Percentiles rank a stretch among this genome's conserved stretches.
Evolutionary conservation across 2,113 vertebrate species (phyloP).

Genomic region (Thamnophis sirtalis): DNA sequence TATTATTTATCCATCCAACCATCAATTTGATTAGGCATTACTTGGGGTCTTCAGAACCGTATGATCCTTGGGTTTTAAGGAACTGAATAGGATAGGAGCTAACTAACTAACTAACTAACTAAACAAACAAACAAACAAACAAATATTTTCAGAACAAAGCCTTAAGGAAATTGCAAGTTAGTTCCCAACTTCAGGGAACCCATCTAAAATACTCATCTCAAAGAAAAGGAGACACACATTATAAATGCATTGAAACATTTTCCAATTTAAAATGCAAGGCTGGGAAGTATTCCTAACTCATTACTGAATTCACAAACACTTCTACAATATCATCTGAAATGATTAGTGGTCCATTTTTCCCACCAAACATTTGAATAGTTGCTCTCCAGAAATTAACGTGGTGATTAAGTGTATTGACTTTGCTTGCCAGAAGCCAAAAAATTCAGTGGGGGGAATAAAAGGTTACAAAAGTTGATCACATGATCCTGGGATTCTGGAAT

Average conservation of each 20-base stretch:
- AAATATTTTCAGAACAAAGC: background rate
- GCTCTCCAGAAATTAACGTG: background rate
- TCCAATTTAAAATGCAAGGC: background rate
- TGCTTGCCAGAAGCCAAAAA: too few relatives aligned
- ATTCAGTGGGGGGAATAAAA: too few relatives aligned
- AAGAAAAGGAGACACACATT: background rate
- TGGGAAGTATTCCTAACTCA: background rate
- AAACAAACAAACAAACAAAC: too few relatives aligned
- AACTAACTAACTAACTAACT: too few relatives aligned
- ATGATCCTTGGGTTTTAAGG: background rate
- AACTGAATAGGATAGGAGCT: background rate
- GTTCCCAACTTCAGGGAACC: background rate
- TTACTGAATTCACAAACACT: background rate
- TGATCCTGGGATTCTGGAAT: too few relatives aligned
- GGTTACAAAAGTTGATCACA: too few relatives aligned
- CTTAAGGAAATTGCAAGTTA: background rate
- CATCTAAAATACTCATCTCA: background rate
- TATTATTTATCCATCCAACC: background rate
- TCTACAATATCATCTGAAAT: background rate
- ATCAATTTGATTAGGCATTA: background rate
- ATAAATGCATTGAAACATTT: background rate
- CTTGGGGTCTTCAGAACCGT: background rate
- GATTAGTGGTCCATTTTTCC: background rate
- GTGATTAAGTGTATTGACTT: too few relatives aligned
- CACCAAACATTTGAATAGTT: background rate